These are phyloP conservation scores for Melanotaenia nigrans DNA, from an alignment of 2,797 vertebrate species.

Conservation along the genomic window DNA sequence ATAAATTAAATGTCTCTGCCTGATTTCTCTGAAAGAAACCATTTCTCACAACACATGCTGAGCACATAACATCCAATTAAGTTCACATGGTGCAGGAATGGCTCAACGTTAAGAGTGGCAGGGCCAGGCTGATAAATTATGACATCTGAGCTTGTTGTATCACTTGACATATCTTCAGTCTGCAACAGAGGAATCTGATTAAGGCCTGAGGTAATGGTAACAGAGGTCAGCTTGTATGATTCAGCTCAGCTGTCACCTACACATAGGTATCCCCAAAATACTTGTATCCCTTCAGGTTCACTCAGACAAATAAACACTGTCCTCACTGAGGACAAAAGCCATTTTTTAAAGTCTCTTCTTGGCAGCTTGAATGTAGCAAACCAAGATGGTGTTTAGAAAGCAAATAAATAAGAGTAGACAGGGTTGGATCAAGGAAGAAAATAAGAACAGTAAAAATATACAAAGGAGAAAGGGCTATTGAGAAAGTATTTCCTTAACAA, in stretches of 20 bases:
- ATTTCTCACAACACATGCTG: conserved; percentile 59
- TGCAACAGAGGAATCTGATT: conserved; percentile 78
- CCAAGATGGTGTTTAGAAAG: conserved; percentile 78
- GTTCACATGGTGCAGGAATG: conserved; percentile 67
- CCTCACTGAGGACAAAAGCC: conserved; percentile 68
- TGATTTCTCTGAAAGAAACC: conserved; percentile 54
- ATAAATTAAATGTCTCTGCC: conserved; percentile 31
- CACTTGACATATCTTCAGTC: conserved; percentile 70
- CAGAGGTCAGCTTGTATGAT: conserved; percentile 71
- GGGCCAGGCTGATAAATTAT: conserved; percentile 59
- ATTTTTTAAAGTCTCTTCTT: conserved; percentile 78
- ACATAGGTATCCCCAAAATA: conserved; percentile 71
- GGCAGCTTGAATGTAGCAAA: conserved; percentile 63
- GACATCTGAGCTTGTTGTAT: conserved; percentile 74
- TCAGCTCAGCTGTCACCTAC: conserved; percentile 75
- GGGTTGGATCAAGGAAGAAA: conserved; percentile 78
- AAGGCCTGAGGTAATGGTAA: conserved; percentile 72
- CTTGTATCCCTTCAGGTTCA: conserved; percentile 71
- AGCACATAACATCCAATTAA: conserved; percentile 68
- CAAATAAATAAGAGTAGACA: conserved; percentile 83
- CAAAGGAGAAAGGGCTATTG: conserved; percentile 79
- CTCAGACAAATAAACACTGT: conserved; percentile 84
- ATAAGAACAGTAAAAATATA: conserved; percentile 84
- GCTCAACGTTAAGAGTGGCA: conserved; percentile 73
- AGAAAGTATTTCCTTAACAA: conserved; percentile 84